phyloP scores from a whole-genome alignment of 1,140 invertebrate species.

The Pogonus chalceus region DNA sequence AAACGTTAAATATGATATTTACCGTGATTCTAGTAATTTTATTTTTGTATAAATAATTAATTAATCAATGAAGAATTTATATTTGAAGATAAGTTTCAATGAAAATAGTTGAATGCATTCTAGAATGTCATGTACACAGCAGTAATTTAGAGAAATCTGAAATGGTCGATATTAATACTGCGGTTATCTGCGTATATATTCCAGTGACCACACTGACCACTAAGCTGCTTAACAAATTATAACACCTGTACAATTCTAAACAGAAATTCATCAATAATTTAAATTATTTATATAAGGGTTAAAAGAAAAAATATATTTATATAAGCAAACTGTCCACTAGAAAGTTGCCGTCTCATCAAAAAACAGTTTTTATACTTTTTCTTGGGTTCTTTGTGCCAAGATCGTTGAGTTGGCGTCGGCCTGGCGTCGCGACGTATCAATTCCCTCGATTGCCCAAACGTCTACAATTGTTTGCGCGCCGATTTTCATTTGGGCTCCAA shows the following conservation, averaged over 20 bases:
- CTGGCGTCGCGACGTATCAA: background rate
- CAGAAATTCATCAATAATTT: too few species aligned
- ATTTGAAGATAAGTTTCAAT: background rate
- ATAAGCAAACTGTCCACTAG: background rate
- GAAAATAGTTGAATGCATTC: background rate
- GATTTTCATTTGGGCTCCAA: background rate
- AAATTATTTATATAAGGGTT: background rate
- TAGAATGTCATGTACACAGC: background rate
- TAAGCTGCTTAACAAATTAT: background rate
- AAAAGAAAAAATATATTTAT: background rate
- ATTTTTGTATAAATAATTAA: background rate
- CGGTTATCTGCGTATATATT: background rate
- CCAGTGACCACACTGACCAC: background rate
- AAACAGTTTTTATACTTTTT: too few species aligned
- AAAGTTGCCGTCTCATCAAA: background rate
- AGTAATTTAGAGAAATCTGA: background rate
- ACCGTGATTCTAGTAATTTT: background rate
- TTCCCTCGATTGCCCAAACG: background rate
- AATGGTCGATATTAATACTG: constrained; percentile 6
- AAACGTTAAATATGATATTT: background rate
- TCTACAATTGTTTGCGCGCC: background rate
- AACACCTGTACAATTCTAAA: too few species aligned
- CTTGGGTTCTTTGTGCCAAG: background rate
- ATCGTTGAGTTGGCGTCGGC: background rate
- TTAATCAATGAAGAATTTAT: background rate